Percentiles rank a stretch among this genome's conserved stretches.
Conservation (phyloP, 2,888 invertebrate species). For the Diplazon laetatorius region DNA sequence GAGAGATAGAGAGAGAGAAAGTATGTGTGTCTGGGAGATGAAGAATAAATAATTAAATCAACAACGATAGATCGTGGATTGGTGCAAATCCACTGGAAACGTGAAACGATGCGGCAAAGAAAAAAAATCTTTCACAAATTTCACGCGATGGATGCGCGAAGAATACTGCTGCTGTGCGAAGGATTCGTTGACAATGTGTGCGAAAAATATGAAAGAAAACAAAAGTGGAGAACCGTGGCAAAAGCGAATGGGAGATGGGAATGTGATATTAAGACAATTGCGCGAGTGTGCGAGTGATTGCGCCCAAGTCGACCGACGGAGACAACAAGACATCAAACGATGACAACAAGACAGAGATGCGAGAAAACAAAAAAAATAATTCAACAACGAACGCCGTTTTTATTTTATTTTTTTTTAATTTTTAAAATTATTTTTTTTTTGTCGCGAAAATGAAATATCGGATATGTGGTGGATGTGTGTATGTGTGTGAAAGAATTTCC, state of each 20-base stretch:
- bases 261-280: slow-evolving; percentile 46
- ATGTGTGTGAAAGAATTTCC: slow-evolving; percentile 6
- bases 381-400: slow-evolving; percentile 28
- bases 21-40: slow-evolving; percentile 62
- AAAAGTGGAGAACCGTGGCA: slow-evolving; percentile 7
- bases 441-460: slow-evolving; percentile 35
- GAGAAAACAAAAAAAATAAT: neutral
- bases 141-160: slow-evolving; percentile 62
- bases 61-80: neutral
- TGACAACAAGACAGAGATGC: neutral
- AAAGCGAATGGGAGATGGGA: slow-evolving; percentile 25
- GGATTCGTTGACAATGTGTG: slow-evolving; percentile 62
- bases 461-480: slow-evolving; percentile 14
- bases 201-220: slow-evolving; percentile 38
- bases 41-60: slow-evolving; percentile 45
- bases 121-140: slow-evolving; percentile 32
- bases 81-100: slow-evolving; percentile 47
- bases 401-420: too few species aligned
- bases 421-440: slow-evolving; percentile 3
- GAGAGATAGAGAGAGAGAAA: too few species aligned
- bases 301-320: neutral
- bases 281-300: slow-evolving; percentile 57
- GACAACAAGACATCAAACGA: slow-evolving; percentile 14
- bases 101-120: slow-evolving; percentile 35
- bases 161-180: slow-evolving; percentile 57